Evolutionary conservation across 2,888 invertebrate genomes (phyloP), one percentile per base, ranked within the genome.

Genomic region (Sericinus montela): DNA sequence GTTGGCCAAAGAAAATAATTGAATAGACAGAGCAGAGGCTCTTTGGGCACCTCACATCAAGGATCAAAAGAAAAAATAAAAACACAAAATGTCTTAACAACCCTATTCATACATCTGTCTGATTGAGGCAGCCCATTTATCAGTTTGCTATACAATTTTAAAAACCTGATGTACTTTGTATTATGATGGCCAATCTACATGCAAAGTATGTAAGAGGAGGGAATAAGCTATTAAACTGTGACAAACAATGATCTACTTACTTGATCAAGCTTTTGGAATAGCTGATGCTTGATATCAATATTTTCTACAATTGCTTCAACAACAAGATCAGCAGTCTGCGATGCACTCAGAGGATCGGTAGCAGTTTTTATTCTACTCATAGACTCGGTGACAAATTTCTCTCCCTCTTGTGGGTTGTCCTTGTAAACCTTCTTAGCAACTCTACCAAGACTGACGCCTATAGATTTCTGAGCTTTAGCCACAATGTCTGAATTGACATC

Each of bases 271-370:
- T 89, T 86, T 48, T 91, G 89, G 68, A 97, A 96, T 1, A 97
- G 79, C 61, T 94, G 92, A 69, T 94, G 93, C 74, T 95, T 95
- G 0, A 93, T 76, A 43, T 91, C 92, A 51, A 97, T 81, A 67
- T 96, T 96, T 75, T 97, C 97, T 7, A 96, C 92, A 66, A 97
- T 94, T 7, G 97, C 97, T 81, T 97, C 97, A 10, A 97, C 91
- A 2, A 97, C 93, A 48, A 97, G 75, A 77, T 96, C 95, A 6
- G 93, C 87, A 14, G 90, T 81, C 70, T 91, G 90, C 0, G 93
- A 93, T 10, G 92, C 90, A 30, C 87, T 90, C 1, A 80, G 79
- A 0, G 93, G 72, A 67, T 93, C 90, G 0, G 93, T 92, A 0
- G 91, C 87, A 1, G 91, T 91, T 53, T 89, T 90, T 43, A 97